Percentiles rank a stretch among this genome's conserved stretches.
Evolutionary conservation across 2,888 invertebrate species (phyloP).

Genomic region (Cistogaster globosa): DNA sequence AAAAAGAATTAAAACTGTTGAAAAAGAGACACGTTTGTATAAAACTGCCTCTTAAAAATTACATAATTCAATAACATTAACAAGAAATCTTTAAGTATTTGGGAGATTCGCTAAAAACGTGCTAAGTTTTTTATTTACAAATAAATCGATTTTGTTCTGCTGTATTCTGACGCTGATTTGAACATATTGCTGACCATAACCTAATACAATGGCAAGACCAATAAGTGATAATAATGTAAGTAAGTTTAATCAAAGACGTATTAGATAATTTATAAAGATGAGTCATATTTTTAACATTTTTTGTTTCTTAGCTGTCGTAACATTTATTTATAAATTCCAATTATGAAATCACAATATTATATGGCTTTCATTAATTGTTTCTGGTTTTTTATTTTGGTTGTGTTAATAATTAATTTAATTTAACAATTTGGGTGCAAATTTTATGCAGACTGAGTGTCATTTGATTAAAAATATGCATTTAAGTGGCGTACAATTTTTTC

Average conservation of each 20-base stretch:
- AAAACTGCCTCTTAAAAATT: conserved; percentile 38
- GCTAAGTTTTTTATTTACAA: conserved; percentile 14
- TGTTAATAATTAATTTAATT: too few relatives aligned
- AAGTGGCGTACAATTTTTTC: too few relatives aligned
- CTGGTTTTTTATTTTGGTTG: too few relatives aligned
- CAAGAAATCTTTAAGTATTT: not conserved
- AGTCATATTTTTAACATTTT: conserved; percentile 9
- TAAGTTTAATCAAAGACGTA: conserved; percentile 50
- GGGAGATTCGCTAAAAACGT: not conserved
- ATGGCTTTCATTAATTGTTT: not conserved
- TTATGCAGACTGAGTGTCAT: too few relatives aligned
- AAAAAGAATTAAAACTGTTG: not conserved
- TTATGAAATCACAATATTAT: conserved; percentile 37
- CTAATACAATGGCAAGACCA: conserved; percentile 68
- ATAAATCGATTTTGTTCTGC: conserved; percentile 7
- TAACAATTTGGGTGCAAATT: too few relatives aligned
- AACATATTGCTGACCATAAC: conserved; percentile 53
- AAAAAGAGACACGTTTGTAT: not conserved
- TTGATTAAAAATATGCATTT: too few relatives aligned
- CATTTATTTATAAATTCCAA: conserved; percentile 53
- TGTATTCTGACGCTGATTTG: conserved; percentile 26
- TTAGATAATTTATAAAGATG: conserved; percentile 6
- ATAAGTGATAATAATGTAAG: conserved; percentile 67
- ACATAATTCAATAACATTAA: conserved; percentile 55
- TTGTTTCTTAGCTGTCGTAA: conserved; percentile 33